These are phyloP conservation scores for Scaptomyza caliginosa DNA, from an alignment of 2,888 invertebrate genomes.

Conservation along the genomic window DNA sequence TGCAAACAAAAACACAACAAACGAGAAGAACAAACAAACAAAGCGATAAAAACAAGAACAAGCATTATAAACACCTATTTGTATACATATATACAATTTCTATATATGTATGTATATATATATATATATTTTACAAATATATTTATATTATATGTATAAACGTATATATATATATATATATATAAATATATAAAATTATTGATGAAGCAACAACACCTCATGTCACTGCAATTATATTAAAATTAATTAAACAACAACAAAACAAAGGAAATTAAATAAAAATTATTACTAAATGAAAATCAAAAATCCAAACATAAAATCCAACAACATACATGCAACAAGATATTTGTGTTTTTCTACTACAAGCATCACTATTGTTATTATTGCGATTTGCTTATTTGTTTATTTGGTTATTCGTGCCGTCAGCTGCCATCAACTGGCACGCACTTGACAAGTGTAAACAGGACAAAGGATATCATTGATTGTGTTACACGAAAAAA, in stretches of 20 bases:
- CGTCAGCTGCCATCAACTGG: slow-evolving; percentile 17
- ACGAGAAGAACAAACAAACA: slow-evolving; percentile 22
- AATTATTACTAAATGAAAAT: slow-evolving; percentile 74
- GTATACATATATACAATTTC: slow-evolving; percentile 34
- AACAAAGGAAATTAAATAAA: slow-evolving; percentile 74
- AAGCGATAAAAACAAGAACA: slow-evolving; percentile 6
- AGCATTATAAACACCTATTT: slow-evolving; percentile 36
- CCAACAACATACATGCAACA: slow-evolving; percentile 54
- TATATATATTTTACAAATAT: slow-evolving; percentile 28
- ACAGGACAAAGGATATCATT: slow-evolving; percentile 16
- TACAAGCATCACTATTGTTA: slow-evolving; percentile 2
- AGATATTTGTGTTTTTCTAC: slow-evolving; percentile 49
- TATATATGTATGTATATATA: slow-evolving; percentile 51
- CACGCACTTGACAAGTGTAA: slow-evolving; percentile 6
- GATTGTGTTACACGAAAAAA: slow-evolving; percentile 8
- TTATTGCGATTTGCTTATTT: slow-evolving; percentile 6
- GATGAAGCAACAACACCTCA: slow-evolving; percentile 80
- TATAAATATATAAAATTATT: slow-evolving; percentile 62
- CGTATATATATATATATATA: slow-evolving; percentile 28
- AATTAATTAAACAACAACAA: slow-evolving; percentile 80
- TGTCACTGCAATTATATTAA: slow-evolving; percentile 82
- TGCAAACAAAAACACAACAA: slow-evolving; percentile 47
- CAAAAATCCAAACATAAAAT: slow-evolving; percentile 38
- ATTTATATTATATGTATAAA: slow-evolving; percentile 47
- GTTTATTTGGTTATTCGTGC: neutral